A percentile compares a stretch with the other conserved stretches of the same genome.
phyloP scores from a whole-genome alignment of 2,113 vertebrate genomes.

The Bubo blakistoni region DNA sequence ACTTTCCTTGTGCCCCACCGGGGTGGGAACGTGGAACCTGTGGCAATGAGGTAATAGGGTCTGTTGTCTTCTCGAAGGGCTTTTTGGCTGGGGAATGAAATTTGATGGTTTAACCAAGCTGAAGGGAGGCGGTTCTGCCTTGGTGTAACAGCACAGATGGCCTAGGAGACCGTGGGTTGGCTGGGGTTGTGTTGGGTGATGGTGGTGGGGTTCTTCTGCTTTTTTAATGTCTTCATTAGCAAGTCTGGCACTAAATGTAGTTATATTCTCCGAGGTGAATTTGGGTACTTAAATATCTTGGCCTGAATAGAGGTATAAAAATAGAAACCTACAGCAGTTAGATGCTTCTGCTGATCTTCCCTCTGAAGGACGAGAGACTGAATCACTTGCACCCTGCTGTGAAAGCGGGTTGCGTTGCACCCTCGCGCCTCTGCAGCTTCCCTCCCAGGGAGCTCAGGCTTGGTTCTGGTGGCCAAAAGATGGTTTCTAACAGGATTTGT shows the following conservation, averaged over 20 bases:
- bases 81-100: background rate
- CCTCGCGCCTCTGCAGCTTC: background rate
- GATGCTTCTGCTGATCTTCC: background rate
- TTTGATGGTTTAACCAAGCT: background rate
- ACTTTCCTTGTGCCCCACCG: accelerated
- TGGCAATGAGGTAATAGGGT: background rate
- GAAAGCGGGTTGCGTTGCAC: background rate
- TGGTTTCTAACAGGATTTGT: background rate
- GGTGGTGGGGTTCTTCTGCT: accelerated
- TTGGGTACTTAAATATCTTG: slow-evolving; percentile 30
- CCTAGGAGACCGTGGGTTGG: background rate
- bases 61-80: background rate
- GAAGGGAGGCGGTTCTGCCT: background rate
- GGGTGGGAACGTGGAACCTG: background rate
- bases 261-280: slow-evolving; percentile 31
- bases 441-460: background rate
- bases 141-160: background rate
- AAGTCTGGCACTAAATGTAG: slow-evolving; percentile 4
- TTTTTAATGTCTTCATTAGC: slow-evolving; percentile 18
- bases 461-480: background rate
- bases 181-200: background rate
- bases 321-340: slow-evolving; percentile 15
- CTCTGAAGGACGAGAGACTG: background rate
- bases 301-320: slow-evolving; percentile 44
- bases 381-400: background rate